These are phyloP conservation scores for Platyura marginata DNA, from an alignment of 1,140 invertebrate genomes.

Conservation along the genomic window DNA sequence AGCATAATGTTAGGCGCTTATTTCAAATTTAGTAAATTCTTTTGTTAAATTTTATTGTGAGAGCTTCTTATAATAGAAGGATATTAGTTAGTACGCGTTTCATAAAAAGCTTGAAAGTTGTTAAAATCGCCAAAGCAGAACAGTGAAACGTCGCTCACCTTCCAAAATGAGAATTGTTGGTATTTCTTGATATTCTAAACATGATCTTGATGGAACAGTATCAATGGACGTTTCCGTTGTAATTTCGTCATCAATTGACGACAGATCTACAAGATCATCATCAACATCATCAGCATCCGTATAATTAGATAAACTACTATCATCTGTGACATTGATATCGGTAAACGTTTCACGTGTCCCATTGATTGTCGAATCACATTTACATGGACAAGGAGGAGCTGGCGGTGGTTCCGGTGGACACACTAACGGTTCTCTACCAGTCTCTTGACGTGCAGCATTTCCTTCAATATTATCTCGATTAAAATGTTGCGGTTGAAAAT, in stretches of 20 bases:
- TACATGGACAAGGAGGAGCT: slow-evolving; percentile 21
- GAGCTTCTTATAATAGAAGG: too few species aligned
- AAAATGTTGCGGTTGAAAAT: neutral
- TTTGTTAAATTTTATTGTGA: too few species aligned
- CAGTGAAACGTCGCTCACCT: slow-evolving; percentile 55
- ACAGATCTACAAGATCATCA: neutral
- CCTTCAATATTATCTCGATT: too few species aligned
- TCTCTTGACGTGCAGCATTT: too few species aligned
- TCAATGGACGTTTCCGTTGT: neutral
- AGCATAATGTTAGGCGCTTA: too few species aligned
- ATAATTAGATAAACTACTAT: neutral
- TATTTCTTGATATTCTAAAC: slow-evolving; percentile 4
- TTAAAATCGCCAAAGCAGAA: too few species aligned
- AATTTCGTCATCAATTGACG: too few species aligned
- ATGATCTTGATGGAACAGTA: neutral
- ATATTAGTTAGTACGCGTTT: too few species aligned
- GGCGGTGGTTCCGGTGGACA: slow-evolving; percentile 17
- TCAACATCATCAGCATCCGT: neutral
- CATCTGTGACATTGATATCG: neutral
- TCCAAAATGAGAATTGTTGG: slow-evolving; percentile 53
- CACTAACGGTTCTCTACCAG: too few species aligned
- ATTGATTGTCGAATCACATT: slow-evolving; percentile 8
- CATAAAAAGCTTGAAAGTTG: too few species aligned
- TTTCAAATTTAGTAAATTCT: too few species aligned
- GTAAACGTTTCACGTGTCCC: neutral